Evolutionary conservation across 2,797 vertebrate species (phyloP).

Genomic region (Anabas testudineus): DNA sequence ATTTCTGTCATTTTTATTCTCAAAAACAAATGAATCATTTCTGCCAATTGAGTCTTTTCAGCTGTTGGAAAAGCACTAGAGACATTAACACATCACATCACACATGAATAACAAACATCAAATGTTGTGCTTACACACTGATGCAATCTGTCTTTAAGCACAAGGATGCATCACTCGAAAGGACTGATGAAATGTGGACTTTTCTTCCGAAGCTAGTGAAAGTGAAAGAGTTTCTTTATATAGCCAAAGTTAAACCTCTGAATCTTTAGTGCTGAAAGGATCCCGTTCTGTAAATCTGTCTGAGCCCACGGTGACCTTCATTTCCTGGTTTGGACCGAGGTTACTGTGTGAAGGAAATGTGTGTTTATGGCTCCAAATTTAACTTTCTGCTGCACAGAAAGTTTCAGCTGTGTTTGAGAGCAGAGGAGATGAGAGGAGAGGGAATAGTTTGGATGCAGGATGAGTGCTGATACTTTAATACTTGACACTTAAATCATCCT

Average conservation of each 20-base stretch:
- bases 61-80: background rate
- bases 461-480: background rate
- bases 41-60: background rate
- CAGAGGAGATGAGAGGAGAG: slow-evolving; percentile 21
- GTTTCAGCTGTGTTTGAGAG: background rate
- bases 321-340: slow-evolving; percentile 53
- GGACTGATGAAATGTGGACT: slow-evolving; percentile 7
- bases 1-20: background rate
- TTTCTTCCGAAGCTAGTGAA: background rate
- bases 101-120: background rate
- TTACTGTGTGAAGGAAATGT: slow-evolving; percentile 56
- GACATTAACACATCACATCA: too few species aligned
- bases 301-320: slow-evolving; percentile 56
- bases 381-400: slow-evolving; percentile 18
- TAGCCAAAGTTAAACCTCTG: slow-evolving; percentile 30
- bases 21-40: background rate
- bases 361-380: slow-evolving; percentile 40
- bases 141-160: background rate
- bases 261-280: slow-evolving; percentile 34
- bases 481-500: too few species aligned
- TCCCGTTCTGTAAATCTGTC: slow-evolving; percentile 42
- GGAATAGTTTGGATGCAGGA: background rate
- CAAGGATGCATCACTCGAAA: slow-evolving; percentile 25
- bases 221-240: slow-evolving; percentile 8
- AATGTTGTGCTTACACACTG: slow-evolving; percentile 4